A percentile compares a stretch with the other conserved stretches of the same genome.
phyloP scores from a whole-genome alignment of 1,140 invertebrate species.

The Drosophila takahashii region DNA sequence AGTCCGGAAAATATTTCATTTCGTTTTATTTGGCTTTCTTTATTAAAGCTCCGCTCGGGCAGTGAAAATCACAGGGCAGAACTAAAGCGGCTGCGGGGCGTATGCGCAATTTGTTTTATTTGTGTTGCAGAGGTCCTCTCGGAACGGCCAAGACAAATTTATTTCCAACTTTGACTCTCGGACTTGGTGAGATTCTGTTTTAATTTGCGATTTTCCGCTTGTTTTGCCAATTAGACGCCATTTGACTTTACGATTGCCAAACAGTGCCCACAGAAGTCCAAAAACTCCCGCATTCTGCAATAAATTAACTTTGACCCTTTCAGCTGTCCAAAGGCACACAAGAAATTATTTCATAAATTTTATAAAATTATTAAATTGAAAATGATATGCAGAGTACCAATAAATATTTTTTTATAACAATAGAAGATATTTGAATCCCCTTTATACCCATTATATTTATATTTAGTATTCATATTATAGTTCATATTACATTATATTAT shows the following conservation, averaged over 20 bases:
- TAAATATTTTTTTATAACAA: too few relatives aligned
- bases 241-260: conserved; percentile 68
- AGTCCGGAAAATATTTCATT: conserved; percentile 46
- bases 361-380: too few relatives aligned
- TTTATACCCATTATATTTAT: too few relatives aligned
- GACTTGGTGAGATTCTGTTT: conserved; percentile 56
- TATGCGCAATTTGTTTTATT: conserved; percentile 76
- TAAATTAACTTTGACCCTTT: conserved; percentile 65
- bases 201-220: conserved; percentile 80
- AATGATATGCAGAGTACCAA: too few relatives aligned
- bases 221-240: conserved; percentile 81
- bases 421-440: too few relatives aligned
- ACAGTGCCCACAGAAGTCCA: conserved; percentile 17
- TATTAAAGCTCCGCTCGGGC: conserved; percentile 27
- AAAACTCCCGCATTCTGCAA: conserved; percentile 41
- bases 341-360: neutral
- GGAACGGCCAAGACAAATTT: conserved; percentile 18
- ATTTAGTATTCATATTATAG: neutral
- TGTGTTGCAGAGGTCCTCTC: conserved; percentile 19
- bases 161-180: conserved; percentile 34
- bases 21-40: conserved; percentile 54
- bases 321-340: conserved; percentile 1
- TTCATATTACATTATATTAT: neutral
- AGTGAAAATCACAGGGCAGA: conserved; percentile 57
- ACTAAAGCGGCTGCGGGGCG: conserved; percentile 51